Evolutionary conservation across 2,113 vertebrate genomes (phyloP), one percentile per base, ranked within the genome.

Genomic region (Semnornis frantzii): DNA sequence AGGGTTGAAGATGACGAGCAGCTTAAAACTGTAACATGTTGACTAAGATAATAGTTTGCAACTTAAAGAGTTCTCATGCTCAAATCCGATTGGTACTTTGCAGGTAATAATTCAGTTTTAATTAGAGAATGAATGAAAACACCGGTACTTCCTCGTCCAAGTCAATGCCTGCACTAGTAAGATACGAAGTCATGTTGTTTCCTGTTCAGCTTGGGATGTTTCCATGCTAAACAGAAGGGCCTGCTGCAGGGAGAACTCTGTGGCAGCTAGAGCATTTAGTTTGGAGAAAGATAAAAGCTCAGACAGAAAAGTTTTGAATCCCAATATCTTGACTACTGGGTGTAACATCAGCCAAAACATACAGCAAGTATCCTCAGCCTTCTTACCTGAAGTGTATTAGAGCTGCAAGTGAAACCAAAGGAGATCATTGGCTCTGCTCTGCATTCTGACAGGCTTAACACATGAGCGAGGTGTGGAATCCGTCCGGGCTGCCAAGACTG

Each of bases 401-500:
- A 58, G 58, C 21, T 31, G 12, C 42, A 25, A 0, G 0, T 52
- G 73, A 81, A 83, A 77, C 66, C 37, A 52, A 52, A 81, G 27
- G 15, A 6, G 13, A 65, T 14, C 0, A 0, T 15, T 54, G 31
- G 39, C 64, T 42, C 3, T 0, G 44, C 48, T 78, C 30, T 14
- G 9, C 10, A 5, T 37, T 44, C 62, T 30, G 15, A 23, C 16
- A 72, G 42, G 44, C n/a, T 66, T 60, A 20, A 50, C 5, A 12
- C 0, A 0, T 1, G 5, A 75, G 5, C 39, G 18, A 34, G 8
- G 31, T 6, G 23, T 23, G 74, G 34, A 79, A 62, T 12, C 8
- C 34, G 21, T 19, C 24, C 14, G 1, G 2, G 25, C 48, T 71
- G 25, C 23, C 52, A 31, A 55, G 58, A 31, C 25, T 2, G 1